Evolutionary conservation across 2,113 vertebrate species (phyloP), one percentile per base, ranked within the genome.

Genomic region (Hippoglossus stenolepis): DNA sequence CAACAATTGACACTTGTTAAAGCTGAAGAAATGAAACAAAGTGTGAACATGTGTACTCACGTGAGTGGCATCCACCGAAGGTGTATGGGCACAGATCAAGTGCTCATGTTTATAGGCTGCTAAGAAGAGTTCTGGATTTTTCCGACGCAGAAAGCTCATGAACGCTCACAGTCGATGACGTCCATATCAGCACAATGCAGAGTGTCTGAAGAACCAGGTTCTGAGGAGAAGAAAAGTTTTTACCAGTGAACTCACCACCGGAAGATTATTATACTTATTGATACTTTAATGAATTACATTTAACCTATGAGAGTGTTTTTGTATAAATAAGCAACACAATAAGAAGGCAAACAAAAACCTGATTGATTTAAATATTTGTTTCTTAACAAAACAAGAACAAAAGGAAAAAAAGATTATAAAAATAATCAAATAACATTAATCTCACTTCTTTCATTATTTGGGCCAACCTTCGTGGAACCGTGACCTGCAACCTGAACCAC

Each of bases 401-500:
- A 10, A 38, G 9, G 9, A 38, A 38, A 38, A 38, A 38, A 38
- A 38, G 7, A 10, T 38, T 49, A 6, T 49, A 20, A 2, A 51
- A 17, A 7, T 51, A 17, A 51, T 18, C 0, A 0, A 17, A 6
- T 51, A 47, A 13, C 2, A 47, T 54, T 0, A 54, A n/a, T 21
- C 63, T 66, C 24, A 73, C 77, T 8, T 40, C 70, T 79, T 56
- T 23, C 1, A 35, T 73, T 9, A n/a, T 56, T 35, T 15, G 63
- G 63, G 2, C 31, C 31, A 56, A 12, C 15, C 2, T 12, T 3
- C 0, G 54, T 66, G 26, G 69, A 26, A 23, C 0, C 70, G 1
- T 67, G 24, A n/a, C 77, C 77, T 23, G 70, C 56, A 3, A 79
- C 17, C 47, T 73, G 14, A 35, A 54, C 14, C 14, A 0, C 1